A percentile compares a stretch with the other conserved stretches of the same genome.
Conservation (phyloP, 2,113 vertebrate genomes). For the Pseudonaja textilis region DNA sequence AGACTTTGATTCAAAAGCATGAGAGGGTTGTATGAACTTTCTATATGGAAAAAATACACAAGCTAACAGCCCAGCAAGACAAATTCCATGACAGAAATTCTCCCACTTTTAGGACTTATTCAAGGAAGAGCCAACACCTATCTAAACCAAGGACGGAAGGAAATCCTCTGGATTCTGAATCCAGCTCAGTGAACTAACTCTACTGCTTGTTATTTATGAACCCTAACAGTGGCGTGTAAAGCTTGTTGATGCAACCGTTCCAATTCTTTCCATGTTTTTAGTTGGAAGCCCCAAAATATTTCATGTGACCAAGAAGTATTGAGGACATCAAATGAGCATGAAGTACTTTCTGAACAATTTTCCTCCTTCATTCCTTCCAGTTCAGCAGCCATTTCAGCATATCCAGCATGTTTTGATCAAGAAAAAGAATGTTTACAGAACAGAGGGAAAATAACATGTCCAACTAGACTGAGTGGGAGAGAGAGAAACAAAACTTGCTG, state of each 20-base stretch:
- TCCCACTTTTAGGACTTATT: neutral
- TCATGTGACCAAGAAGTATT: neutral
- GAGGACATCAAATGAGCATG: neutral
- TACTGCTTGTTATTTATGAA: neutral
- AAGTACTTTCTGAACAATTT: neutral
- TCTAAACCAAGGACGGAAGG: neutral
- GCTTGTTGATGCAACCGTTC: neutral
- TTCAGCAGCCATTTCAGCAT: neutral
- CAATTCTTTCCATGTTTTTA: neutral
- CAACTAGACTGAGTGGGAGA: neutral
- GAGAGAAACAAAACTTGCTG: neutral
- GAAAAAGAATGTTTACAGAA: neutral
- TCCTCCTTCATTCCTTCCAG: neutral
- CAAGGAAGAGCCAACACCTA: neutral
- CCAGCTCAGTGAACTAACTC: neutral
- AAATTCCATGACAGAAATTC: neutral
- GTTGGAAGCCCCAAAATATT: neutral
- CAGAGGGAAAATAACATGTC: neutral
- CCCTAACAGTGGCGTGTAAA: neutral
- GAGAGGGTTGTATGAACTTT: neutral
- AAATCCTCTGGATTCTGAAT: neutral
- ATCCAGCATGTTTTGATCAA: slow-evolving; percentile 13
- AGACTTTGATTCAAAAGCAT: neutral
- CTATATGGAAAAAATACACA: neutral
- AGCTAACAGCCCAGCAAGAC: neutral